Base-by-base conservation (phyloP, 2,888 invertebrate species). In the Aspidiotus destructor region DNA sequence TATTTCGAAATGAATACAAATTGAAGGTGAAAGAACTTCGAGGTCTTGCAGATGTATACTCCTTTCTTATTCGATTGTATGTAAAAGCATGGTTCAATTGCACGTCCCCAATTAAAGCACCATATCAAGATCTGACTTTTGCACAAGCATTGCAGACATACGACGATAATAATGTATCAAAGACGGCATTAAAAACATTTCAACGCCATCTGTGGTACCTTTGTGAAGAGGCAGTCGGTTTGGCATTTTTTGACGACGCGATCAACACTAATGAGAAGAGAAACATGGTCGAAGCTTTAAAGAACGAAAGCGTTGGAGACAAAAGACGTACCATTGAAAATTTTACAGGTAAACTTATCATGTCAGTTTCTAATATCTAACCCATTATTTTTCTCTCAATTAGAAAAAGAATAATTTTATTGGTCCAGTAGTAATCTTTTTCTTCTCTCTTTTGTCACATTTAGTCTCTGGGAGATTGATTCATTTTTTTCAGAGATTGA, bases 1-100 rank as follows among this genome's bases (percentile, higher is more conserved):
- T 75, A 28, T 73, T 74, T 65, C 70, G 72, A 17, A 60, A 71
- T 7, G 68, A 74, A 58, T 74, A 73, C 61, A 54, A 70, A 41
- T 52, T 75, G 10, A 72, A 70, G 13, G 42, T 1, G 3, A 42
- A 57, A 42, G 75, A 74, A 68, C 40, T 67, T 9, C 70, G 58
- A n/a, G 68, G 60, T 28, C 55, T 75, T 13, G 8, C 13, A 7
- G 60, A 67, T n/a, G 62, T 72, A 42, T 72, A 70, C 17, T 11
- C 70, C 60, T 72, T 72, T 44, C 16, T 69, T 9, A 44, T 70
- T 7, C 60, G 40, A 10, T 10, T 70, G n/a, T 70, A 72, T 57
- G 28, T 69, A 7, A 57, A 60, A 69, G 53, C 53, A 8, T 72
- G 70, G 71, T 71, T 70, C 58, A 55, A 44, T 48, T 71, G 65